Evolutionary conservation across 2,797 vertebrate genomes (phyloP).

Genomic region (Rhabdophis nuchalis): DNA sequence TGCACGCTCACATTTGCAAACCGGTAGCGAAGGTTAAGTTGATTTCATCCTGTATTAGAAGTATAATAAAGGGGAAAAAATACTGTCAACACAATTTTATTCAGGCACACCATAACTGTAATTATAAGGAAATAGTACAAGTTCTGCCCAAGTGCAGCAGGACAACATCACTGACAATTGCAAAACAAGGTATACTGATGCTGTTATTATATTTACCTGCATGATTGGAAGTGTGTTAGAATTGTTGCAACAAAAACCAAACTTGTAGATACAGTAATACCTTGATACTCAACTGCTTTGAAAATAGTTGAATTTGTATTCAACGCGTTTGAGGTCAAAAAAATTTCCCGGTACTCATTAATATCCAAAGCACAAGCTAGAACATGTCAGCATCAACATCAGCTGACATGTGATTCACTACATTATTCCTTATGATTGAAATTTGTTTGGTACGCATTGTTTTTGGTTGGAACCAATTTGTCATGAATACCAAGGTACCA

Average conservation of each 20-base stretch:
- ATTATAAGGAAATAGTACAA: constrained; percentile 3
- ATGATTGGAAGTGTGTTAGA: constrained; percentile 21
- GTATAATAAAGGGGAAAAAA: not conserved
- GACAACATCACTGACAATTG: constrained; percentile 43
- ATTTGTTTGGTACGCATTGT: not conserved
- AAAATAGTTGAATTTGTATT: not conserved
- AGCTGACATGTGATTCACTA: not conserved
- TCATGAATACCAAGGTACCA: not conserved
- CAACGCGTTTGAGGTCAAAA: not conserved
- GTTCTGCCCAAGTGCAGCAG: constrained; percentile 55
- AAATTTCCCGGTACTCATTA: not conserved
- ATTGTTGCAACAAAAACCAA: constrained; percentile 6
- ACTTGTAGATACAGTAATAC: constrained; percentile 37
- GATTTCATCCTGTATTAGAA: not conserved
- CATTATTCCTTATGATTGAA: not conserved
- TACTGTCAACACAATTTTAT: not conserved
- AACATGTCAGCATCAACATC: accelerated
- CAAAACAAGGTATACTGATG: constrained; percentile 45
- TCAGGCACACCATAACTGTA: not conserved
- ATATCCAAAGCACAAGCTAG: not conserved
- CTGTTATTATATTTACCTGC: not conserved
- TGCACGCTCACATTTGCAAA: no score
- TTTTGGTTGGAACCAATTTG: not conserved
- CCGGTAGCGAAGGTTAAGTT: no score
- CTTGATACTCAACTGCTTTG: not conserved